phyloP scores from a whole-genome alignment of 1,140 invertebrate species.

The Penaeus chinensis region DNA sequence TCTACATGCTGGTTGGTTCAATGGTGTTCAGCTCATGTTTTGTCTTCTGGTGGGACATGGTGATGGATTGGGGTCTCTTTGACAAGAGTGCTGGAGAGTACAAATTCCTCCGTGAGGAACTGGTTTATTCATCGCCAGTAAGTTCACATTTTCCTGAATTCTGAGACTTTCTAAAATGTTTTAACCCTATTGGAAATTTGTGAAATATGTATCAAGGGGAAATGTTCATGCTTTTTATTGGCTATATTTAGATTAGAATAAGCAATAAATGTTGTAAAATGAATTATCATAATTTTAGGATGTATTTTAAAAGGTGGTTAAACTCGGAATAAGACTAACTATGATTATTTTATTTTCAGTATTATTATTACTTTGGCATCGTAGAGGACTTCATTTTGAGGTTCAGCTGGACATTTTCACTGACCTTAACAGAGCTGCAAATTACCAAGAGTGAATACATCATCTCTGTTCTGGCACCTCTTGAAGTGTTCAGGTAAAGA shows the following conservation, averaged over 20 bases:
- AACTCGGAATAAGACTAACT: neutral
- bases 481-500: constrained; percentile 90
- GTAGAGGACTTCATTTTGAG: constrained; percentile 94
- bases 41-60: constrained; percentile 84
- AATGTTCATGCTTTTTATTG: too few relatives aligned
- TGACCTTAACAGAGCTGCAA: constrained; percentile 86
- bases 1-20: constrained; percentile 71
- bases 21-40: constrained; percentile 59
- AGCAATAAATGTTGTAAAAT: too few relatives aligned
- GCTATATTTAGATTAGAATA: too few relatives aligned
- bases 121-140: constrained; percentile 73
- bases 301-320: neutral
- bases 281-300: too few relatives aligned
- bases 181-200: neutral
- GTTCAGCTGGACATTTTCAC: constrained; percentile 91
- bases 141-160: constrained; percentile 51
- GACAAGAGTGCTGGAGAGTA: constrained; percentile 88
- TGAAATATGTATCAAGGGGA: too few relatives aligned
- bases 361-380: constrained; percentile 93
- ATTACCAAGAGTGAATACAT: constrained; percentile 86
- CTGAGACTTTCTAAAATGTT: neutral
- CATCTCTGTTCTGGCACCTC: constrained; percentile 86
- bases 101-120: constrained; percentile 75
- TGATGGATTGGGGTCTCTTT: constrained; percentile 99
- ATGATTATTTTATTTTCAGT: constrained; percentile 34